These are phyloP conservation scores for Distichodus sexfasciatus DNA, from an alignment of 2,797 vertebrate species.

Conservation along the genomic window DNA sequence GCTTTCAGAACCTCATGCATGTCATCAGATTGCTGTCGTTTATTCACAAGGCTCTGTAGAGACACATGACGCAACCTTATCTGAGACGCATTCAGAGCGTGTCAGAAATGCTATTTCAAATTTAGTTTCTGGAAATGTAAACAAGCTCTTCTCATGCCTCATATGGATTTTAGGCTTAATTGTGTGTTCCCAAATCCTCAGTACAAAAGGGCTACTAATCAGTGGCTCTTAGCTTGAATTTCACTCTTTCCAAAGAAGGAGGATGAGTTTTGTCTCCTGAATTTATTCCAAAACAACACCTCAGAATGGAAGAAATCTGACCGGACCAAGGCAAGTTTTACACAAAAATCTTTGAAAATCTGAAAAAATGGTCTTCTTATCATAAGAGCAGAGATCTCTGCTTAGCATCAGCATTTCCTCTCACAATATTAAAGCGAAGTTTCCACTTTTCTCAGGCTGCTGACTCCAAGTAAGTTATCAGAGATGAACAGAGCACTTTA, in stretches of 20 bases:
- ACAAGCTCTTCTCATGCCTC: too few species aligned
- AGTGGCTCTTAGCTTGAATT: too few species aligned
- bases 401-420: background rate
- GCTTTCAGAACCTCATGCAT: background rate
- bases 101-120: background rate
- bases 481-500: constrained; percentile 34
- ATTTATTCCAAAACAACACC: background rate
- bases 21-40: background rate
- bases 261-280: background rate
- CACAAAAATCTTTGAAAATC: background rate
- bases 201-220: background rate
- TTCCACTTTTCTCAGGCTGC: constrained; percentile 14
- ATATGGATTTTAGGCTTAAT: background rate
- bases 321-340: background rate
- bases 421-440: constrained; percentile 1
- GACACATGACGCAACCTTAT: too few species aligned
- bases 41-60: background rate
- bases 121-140: too few species aligned
- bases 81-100: background rate
- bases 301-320: background rate
- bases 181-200: too few species aligned
- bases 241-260: background rate
- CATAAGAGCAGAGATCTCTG: background rate
- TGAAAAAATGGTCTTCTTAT: constrained; percentile 9
- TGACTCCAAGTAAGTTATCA: constrained; percentile 38